Evolutionary conservation across 2,888 invertebrate genomes (phyloP).

Genomic region (Pomacea canaliculata): DNA sequence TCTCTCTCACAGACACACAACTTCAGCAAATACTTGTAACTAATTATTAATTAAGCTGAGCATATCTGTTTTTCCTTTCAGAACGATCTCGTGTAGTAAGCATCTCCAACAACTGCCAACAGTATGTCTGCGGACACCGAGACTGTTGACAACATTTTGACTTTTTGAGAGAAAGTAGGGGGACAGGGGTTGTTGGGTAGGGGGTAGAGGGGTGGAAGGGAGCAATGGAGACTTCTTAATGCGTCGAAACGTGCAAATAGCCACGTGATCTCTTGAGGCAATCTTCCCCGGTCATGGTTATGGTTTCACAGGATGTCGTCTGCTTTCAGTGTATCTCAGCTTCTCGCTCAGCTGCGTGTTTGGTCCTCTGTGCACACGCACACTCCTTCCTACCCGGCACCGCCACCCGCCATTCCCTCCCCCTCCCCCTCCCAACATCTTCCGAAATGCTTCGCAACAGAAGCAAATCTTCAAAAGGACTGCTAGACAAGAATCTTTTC

Average conservation of each 20-base stretch:
- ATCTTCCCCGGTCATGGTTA: no score
- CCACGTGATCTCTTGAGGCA: no score
- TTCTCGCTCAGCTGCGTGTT: not conserved
- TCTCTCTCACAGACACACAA: no score
- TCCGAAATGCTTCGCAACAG: not conserved
- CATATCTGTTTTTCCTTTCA: not conserved
- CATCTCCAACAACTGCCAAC: not conserved
- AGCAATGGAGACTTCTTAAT: no score
- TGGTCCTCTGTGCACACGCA: not conserved
- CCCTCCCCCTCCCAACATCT: not conserved
- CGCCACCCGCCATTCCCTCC: not conserved
- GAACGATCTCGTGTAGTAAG: not conserved
- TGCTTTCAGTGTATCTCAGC: no score
- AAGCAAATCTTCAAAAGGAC: not conserved
- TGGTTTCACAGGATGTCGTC: no score
- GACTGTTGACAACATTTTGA: not conserved
- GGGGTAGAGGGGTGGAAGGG: no score
- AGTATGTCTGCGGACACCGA: not conserved
- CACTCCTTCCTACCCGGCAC: slow-evolving; percentile 3
- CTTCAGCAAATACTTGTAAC: no score
- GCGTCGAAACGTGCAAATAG: no score
- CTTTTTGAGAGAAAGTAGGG: not conserved
- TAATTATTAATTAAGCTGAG: no score
- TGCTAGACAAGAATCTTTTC: no score
- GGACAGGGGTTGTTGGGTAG: no score